Conservation (phyloP, 2,888 invertebrate genomes). For the Litoditis marina region DNA sequence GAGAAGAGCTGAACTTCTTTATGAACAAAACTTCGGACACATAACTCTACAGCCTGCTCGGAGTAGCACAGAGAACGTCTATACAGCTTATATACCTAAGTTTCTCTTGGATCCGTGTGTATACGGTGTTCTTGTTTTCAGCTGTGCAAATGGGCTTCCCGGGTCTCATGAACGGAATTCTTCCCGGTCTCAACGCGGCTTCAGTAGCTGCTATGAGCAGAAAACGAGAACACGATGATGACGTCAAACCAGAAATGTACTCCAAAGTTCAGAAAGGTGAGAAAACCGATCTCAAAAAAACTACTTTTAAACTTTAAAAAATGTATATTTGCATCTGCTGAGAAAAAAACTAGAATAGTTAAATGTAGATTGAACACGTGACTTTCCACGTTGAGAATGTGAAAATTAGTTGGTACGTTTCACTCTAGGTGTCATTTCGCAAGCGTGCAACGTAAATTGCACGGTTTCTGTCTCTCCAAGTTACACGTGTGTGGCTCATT, state of each 20-base stretch:
- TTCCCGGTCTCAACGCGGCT: constrained; percentile 16
- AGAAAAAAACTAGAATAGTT: too few species aligned
- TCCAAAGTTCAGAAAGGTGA: constrained; percentile 55
- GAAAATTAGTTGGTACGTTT: too few species aligned
- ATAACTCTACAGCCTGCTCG: too few species aligned
- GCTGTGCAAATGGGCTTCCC: constrained; percentile 14
- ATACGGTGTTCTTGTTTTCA: background rate
- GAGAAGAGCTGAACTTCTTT: too few species aligned
- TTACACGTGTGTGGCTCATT: too few species aligned
- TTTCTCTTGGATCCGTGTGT: background rate
- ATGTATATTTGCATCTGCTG: background rate
- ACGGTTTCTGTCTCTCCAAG: too few species aligned
- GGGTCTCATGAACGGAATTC: constrained; percentile 19
- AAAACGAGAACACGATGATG: constrained; percentile 44
- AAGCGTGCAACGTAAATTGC: too few species aligned
- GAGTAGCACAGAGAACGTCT: background rate
- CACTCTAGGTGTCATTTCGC: too few species aligned
- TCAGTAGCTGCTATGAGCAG: constrained; percentile 11
- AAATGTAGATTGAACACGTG: too few species aligned
- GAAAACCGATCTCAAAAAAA: constrained; percentile 8
- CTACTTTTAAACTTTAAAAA: background rate
- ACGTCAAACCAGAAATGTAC: constrained; percentile 46
- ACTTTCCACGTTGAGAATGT: too few species aligned
- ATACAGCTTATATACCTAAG: background rate
- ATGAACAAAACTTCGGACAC: too few species aligned